Evolutionary conservation across 1,140 invertebrate genomes (phyloP).

Genomic region (Homalodisca vitripennis): DNA sequence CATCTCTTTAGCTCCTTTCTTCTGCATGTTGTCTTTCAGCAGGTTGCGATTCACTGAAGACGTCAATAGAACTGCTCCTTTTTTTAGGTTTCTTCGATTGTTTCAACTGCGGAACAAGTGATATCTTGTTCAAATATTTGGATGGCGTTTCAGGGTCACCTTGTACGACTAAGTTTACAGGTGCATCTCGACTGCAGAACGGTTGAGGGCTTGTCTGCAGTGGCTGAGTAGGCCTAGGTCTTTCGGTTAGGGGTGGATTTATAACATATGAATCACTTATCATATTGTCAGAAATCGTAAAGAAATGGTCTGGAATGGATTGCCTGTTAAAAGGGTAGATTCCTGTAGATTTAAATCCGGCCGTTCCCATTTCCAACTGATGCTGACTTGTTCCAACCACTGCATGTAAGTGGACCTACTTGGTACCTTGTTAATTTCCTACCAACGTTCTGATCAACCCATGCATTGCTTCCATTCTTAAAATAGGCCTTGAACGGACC

Average conservation of each 20-base stretch:
- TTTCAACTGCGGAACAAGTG: not conserved
- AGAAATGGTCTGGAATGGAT: constrained; percentile 32
- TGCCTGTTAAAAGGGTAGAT: constrained; percentile 40
- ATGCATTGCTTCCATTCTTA: constrained; percentile 19
- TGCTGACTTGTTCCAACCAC: constrained; percentile 36
- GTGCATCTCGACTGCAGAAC: not conserved
- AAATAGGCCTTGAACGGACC: constrained; percentile 41
- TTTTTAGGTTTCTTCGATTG: not conserved
- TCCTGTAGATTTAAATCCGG: constrained; percentile 38
- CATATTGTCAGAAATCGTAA: constrained; percentile 25
- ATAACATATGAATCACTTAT: not conserved
- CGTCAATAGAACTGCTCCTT: constrained; percentile 6
- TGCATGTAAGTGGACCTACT: constrained; percentile 37
- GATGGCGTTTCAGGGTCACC: not conserved
- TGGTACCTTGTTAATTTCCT: constrained; percentile 36
- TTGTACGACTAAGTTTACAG: not conserved
- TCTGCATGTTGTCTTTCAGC: not conserved
- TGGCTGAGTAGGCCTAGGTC: not conserved
- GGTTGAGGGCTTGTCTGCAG: not conserved
- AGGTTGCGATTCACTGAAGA: not conserved
- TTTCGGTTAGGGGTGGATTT: not conserved
- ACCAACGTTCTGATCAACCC: constrained; percentile 33
- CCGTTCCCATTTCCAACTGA: constrained; percentile 36
- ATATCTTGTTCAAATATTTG: not conserved
- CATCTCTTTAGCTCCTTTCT: not conserved